phyloP scores from a whole-genome alignment of 2,113 vertebrate genomes.

The Mastomys coucha region DNA sequence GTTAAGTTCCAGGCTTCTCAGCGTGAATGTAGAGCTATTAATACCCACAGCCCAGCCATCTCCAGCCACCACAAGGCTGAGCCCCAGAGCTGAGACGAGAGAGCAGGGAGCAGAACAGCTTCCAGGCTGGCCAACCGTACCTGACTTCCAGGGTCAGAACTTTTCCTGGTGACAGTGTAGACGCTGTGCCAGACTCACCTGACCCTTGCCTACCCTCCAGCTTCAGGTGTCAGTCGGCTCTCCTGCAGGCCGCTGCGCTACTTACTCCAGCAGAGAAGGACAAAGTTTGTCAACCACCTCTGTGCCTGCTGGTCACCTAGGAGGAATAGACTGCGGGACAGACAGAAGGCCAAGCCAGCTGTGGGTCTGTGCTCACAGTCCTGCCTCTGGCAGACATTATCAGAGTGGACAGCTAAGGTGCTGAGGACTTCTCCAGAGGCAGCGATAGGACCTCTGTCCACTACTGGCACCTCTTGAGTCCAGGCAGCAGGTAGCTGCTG shows the following conservation, averaged over 20 bases:
- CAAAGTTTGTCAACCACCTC: conserved; percentile 66
- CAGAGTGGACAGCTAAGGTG: not conserved
- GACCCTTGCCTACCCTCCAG: not conserved
- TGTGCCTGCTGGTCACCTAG: fast-evolving
- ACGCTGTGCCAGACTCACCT: not conserved
- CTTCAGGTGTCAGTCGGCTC: not conserved
- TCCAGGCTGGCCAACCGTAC: conserved; percentile 41
- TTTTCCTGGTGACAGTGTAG: conserved; percentile 59
- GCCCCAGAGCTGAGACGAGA: not conserved
- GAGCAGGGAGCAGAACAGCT: conserved; percentile 58
- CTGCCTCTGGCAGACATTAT: not conserved
- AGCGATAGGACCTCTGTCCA: not conserved
- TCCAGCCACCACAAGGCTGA: conserved; percentile 76
- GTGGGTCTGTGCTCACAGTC: not conserved
- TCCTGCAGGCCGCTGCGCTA: not conserved
- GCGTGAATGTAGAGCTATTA: conserved; percentile 89
- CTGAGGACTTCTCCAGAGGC: not conserved
- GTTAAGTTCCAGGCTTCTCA: conserved; percentile 86
- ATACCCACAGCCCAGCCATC: conserved; percentile 86
- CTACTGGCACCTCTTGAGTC: not conserved
- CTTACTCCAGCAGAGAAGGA: not conserved
- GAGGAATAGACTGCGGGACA: conserved; percentile 7
- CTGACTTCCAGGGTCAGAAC: conserved; percentile 74
- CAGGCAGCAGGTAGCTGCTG: not conserved
- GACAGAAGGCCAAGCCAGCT: conserved; percentile 31